These are phyloP conservation scores for Eulemur rubriventer DNA, from an alignment of 2,797 vertebrate genomes.

Conservation along the genomic window DNA sequence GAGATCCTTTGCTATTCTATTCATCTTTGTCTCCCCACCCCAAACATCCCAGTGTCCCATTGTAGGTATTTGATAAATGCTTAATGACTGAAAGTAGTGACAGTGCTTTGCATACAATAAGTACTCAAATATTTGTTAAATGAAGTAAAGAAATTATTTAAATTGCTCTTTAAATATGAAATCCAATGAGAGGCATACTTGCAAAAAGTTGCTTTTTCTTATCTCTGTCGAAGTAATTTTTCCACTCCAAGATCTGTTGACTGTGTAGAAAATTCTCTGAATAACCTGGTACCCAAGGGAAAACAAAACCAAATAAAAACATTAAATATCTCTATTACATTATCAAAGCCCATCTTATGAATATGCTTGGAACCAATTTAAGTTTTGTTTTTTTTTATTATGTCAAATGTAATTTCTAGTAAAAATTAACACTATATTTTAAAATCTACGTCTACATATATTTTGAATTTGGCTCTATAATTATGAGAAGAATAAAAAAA, in stretches of 20 bases:
- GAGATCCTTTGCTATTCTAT: neutral
- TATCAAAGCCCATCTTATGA: neutral
- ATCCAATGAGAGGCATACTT: constrained; percentile 85
- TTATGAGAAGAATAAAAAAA: neutral
- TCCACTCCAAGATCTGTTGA: constrained; percentile 98
- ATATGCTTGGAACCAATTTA: constrained; percentile 27
- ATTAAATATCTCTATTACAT: constrained; percentile 6
- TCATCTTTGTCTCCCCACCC: neutral
- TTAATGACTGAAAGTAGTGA: constrained; percentile 10
- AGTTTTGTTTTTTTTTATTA: constrained; percentile 26
- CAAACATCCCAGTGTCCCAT: neutral
- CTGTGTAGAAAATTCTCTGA: constrained; percentile 98
- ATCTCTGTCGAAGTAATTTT: constrained; percentile 95
- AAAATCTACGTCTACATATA: neutral
- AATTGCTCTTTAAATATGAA: constrained; percentile 43
- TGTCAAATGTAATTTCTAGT: constrained; percentile 26
- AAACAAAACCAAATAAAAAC: constrained; percentile 79
- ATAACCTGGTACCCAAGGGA: constrained; percentile 90
- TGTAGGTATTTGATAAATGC: neutral
- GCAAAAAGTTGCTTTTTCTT: constrained; percentile 98
- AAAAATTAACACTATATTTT: neutral
- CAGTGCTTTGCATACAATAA: neutral
- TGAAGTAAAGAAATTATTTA: constrained; percentile 43
- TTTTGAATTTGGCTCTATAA: neutral
- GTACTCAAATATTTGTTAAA: constrained; percentile 30